Evolutionary conservation across 2,888 invertebrate genomes (phyloP).

Genomic region (Melinopterus prodromus): DNA sequence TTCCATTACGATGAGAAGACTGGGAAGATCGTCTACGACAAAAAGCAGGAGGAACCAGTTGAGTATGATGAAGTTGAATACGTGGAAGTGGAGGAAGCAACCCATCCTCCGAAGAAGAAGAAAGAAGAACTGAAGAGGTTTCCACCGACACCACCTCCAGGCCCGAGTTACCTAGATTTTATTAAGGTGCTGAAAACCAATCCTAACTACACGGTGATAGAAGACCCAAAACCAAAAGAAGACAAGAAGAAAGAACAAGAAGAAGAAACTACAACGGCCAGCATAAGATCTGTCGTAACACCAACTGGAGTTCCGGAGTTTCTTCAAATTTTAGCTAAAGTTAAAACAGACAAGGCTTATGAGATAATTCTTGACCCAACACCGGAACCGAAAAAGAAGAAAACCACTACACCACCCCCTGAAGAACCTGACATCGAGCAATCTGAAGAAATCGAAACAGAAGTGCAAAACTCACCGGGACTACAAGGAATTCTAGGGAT

Average conservation of each 20-base stretch:
- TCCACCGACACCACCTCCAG: constrained; percentile 34
- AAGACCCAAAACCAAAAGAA: constrained; percentile 53
- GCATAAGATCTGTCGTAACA: constrained; percentile 35
- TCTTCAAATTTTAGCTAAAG: constrained; percentile 52
- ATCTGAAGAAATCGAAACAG: constrained; percentile 31
- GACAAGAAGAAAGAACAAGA: constrained; percentile 46
- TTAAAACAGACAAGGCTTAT: constrained; percentile 50
- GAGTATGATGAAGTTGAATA: constrained; percentile 47
- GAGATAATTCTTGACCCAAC: constrained; percentile 52
- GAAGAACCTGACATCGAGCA: constrained; percentile 41
- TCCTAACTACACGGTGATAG: constrained; percentile 51
- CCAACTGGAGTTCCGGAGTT: constrained; percentile 54
- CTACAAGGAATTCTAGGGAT: constrained; percentile 39
- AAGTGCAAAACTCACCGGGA: constrained; percentile 53
- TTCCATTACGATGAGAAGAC: constrained; percentile 58
- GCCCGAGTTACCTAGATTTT: constrained; percentile 55
- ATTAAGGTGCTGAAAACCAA: constrained; percentile 51
- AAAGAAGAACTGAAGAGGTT: constrained; percentile 29
- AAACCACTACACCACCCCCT: constrained; percentile 14
- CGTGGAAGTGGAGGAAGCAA: constrained; percentile 44
- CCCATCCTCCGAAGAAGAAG: constrained; percentile 44
- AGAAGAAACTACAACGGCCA: constrained; percentile 40
- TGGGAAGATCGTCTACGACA: constrained; percentile 55
- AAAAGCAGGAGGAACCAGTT: constrained; percentile 45
- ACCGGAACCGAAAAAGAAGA: constrained; percentile 33